Base-by-base conservation (phyloP, 2,113 vertebrate species). In the Cyprinodon brontotheroides region DNA sequence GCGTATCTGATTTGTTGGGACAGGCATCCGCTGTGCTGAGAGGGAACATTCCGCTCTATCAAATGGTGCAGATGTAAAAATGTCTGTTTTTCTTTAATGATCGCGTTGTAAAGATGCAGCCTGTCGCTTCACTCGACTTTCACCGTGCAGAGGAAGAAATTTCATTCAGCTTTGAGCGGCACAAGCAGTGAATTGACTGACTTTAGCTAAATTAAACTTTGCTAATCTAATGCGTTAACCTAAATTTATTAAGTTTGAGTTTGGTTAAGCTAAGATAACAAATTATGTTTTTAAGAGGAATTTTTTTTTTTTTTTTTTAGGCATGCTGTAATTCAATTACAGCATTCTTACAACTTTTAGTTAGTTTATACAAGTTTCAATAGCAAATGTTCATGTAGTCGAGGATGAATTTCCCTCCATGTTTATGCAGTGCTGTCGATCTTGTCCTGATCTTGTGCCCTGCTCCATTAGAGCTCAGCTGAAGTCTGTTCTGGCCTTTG, bases 1-100 rank as follows among this genome's bases (percentile, higher is more conserved):
- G 66, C 75, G 66, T 70, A 68, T 83, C 76, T 75, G 65, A 88
- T 72, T 74, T 78, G 71, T 22, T 61, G 72, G 81, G 86, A 89
- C 71, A 81, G 77, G 79, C 76, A 50, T 82, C 78, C 64, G 15
- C 74, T 43, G 81, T 57, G n/a, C 86, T 87, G 66, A 79, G 50
- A 68, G 57, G 57, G 39, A 75, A 22, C 66, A 13, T 72, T 88
- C 79, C 73, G 72, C n/a, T 89, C 67, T 67, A 61, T 74, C 65
- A 73, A 36, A 59, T n/a, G 62, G 50, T 47, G 41, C 17, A 50
- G 61, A 66, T 72, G 57, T 74, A 38, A 62, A 73, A 43, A 37
- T 43, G 39, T 70, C 76, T 68, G 29, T 5, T 61, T 74, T 39
- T 41, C 68, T 53, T 59, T 72, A 69, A 62, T 74, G 47, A 62